phyloP scores from a whole-genome alignment of 2,797 vertebrate genomes.

The Semotilus atromaculatus region DNA sequence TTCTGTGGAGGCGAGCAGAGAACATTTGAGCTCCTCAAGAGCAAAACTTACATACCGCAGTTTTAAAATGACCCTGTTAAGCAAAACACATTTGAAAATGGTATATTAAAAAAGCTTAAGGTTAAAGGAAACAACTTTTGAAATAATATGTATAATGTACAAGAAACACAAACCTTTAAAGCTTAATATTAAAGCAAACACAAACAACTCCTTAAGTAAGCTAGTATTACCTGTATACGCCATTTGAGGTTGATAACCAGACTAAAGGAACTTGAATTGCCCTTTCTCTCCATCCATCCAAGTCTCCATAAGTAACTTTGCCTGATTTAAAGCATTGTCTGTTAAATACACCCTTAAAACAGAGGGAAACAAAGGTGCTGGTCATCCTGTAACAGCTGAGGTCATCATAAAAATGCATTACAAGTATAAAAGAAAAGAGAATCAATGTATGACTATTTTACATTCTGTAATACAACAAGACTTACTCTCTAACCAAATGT shows the following conservation, averaged over 20 bases:
- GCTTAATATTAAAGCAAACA: background rate
- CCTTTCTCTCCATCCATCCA: background rate
- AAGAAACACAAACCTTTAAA: background rate
- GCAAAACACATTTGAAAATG: slow-evolving; percentile 18
- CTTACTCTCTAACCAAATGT: background rate
- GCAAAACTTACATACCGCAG: background rate
- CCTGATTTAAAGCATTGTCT: slow-evolving; percentile 1
- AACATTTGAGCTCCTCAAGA: background rate
- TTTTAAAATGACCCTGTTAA: slow-evolving; percentile 2
- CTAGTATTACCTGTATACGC: background rate
- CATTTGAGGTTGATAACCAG: background rate
- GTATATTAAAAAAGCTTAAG: background rate
- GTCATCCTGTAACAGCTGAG: background rate
- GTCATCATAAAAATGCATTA: slow-evolving; percentile 9
- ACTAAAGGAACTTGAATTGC: background rate
- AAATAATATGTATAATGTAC: background rate
- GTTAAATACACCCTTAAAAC: background rate
- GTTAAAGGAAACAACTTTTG: background rate
- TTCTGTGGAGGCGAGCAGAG: background rate
- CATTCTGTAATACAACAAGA: slow-evolving; percentile 28
- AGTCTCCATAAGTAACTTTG: background rate
- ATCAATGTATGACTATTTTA: background rate
- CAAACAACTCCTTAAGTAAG: background rate
- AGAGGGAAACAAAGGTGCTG: background rate
- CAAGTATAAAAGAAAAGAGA: background rate